phyloP scores from a whole-genome alignment of 1,140 invertebrate species.

The Halesus radiatus region DNA sequence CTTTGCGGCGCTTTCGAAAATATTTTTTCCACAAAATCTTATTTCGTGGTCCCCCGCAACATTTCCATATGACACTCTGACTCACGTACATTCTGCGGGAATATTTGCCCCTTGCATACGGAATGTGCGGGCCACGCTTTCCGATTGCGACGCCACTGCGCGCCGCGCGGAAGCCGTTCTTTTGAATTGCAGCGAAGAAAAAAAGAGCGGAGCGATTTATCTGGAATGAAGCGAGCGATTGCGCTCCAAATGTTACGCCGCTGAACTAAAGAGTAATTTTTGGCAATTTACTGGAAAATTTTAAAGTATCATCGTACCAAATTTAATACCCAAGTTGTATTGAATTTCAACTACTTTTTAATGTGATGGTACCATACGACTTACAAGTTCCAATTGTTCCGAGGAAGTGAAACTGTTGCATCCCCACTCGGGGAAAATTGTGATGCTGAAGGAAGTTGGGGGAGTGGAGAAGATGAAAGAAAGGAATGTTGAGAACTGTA shows the following conservation, averaged over 20 bases:
- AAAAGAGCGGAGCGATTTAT: conserved; percentile 34
- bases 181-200: conserved; percentile 17
- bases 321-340: too few relatives aligned
- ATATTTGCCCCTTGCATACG: conserved; percentile 35
- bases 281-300: background rate
- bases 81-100: conserved; percentile 27
- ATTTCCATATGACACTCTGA: conserved; percentile 41
- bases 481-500: too few relatives aligned
- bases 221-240: conserved; percentile 20
- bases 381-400: too few relatives aligned
- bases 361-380: too few relatives aligned
- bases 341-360: too few relatives aligned
- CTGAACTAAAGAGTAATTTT: background rate
- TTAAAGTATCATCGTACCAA: too few relatives aligned
- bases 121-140: conserved; percentile 23
- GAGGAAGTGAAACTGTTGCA: too few relatives aligned
- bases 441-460: too few relatives aligned
- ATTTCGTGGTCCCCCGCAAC: background rate
- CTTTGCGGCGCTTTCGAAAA: too few relatives aligned
- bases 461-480: too few relatives aligned
- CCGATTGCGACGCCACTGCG: conserved; percentile 24
- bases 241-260: background rate
- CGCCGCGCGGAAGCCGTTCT: background rate
- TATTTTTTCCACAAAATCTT: background rate
- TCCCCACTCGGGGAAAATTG: too few relatives aligned